These are phyloP conservation scores for Dendronephthya gigantea DNA, from an alignment of 64 coral and sea anemone genomes.

Conservation along the genomic window DNA sequence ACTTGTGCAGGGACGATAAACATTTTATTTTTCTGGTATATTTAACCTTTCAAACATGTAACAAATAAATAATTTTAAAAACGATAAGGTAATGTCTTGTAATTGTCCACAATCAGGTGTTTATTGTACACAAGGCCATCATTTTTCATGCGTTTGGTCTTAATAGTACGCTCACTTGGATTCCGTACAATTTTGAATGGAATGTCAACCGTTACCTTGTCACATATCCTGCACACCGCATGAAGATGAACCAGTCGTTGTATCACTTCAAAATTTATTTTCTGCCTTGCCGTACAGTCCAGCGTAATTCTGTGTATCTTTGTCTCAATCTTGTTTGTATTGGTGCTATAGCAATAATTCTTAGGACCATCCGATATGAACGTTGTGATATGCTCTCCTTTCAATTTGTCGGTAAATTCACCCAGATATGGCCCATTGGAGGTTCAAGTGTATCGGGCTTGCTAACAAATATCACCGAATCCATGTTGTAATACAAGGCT, in stretches of 20 bases:
- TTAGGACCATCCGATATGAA: too few species aligned
- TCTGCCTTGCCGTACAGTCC: not conserved
- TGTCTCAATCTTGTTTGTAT: not conserved
- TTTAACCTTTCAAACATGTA: too few species aligned
- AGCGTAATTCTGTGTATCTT: not conserved
- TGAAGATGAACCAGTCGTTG: not conserved
- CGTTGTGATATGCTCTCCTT: not conserved
- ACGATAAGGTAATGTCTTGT: not conserved
- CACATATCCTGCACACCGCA: not conserved
- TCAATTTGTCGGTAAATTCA: not conserved
- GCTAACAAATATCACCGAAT: not conserved
- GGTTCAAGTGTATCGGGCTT: not conserved
- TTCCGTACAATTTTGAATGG: not conserved
- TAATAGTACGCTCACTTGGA: not conserved
- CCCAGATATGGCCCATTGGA: not conserved
- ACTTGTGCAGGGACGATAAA: too few species aligned
- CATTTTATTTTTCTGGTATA: too few species aligned
- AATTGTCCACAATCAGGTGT: too few species aligned
- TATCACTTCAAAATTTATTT: not conserved
- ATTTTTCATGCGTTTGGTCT: not conserved
- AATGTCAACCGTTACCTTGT: not conserved
- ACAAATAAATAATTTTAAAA: too few species aligned
- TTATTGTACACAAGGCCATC: not conserved
- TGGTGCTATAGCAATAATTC: too few species aligned
- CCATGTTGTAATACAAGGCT: not conserved